phyloP scores from a whole-genome alignment of 2,113 vertebrate species.

The Trichechus manatus region DNA sequence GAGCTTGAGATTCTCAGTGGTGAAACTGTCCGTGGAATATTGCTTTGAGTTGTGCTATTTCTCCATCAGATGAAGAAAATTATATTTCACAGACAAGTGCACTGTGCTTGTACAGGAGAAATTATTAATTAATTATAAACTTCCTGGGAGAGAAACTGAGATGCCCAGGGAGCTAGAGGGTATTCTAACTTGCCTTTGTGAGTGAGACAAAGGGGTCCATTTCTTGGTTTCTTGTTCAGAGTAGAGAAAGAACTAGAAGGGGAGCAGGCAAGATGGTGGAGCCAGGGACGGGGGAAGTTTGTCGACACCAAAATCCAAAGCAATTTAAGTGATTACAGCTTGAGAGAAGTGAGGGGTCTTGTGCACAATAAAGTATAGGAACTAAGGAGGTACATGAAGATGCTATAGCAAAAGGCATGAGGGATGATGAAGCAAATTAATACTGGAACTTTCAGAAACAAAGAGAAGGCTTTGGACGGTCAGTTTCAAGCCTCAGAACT shows the following conservation, averaged over 20 bases:
- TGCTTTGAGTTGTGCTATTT: neutral
- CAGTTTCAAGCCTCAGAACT: neutral
- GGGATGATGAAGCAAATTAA: neutral
- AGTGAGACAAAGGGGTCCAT: neutral
- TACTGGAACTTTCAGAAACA: neutral
- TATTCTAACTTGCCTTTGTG: neutral
- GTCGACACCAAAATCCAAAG: neutral
- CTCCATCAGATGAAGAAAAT: slow-evolving; percentile 22
- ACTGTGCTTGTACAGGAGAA: neutral
- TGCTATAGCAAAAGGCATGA: neutral
- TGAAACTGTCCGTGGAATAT: slow-evolving; percentile 60
- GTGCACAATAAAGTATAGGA: neutral
- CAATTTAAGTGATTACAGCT: neutral
- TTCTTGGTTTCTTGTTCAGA: neutral
- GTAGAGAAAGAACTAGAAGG: neutral
- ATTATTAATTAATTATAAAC: neutral
- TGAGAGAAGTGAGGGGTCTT: neutral
- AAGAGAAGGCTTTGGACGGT: neutral
- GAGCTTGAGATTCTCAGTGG: slow-evolving; percentile 42
- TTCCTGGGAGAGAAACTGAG: neutral
- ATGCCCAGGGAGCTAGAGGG: neutral
- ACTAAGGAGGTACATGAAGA: neutral
- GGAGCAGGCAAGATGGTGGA: rapidly evolving
- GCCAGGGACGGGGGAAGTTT: rapidly evolving
- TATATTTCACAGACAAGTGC: neutral